These are phyloP conservation scores for Eristalinus aeneus DNA, from an alignment of 2,888 invertebrate genomes.

Conservation along the genomic window DNA sequence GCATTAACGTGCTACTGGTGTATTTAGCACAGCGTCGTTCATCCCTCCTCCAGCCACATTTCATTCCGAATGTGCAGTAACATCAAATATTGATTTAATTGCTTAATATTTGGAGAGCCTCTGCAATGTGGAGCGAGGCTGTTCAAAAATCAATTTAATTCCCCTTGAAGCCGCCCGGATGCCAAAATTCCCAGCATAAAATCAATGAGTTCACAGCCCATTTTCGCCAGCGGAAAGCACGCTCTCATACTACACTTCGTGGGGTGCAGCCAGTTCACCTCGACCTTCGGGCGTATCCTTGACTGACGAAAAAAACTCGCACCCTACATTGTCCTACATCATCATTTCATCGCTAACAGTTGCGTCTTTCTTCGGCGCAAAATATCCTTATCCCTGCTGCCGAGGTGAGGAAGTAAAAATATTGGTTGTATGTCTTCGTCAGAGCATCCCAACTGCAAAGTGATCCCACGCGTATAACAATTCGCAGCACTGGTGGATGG, in stretches of 20 bases:
- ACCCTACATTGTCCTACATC: constrained; percentile 43
- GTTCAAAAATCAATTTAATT: background rate
- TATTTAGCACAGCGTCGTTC: background rate
- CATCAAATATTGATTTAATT: background rate
- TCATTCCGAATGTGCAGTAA: background rate
- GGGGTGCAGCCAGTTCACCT: background rate
- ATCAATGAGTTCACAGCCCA: background rate
- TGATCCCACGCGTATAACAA: constrained; percentile 3
- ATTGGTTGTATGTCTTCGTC: constrained; percentile 41
- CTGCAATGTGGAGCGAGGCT: background rate
- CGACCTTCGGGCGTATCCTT: background rate
- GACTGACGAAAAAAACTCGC: background rate
- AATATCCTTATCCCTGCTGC: constrained; percentile 14
- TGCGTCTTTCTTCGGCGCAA: constrained; percentile 22
- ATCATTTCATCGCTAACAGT: constrained; percentile 46
- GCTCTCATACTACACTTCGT: background rate
- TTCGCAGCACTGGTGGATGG: constrained; percentile 5
- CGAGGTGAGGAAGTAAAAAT: constrained; percentile 22
- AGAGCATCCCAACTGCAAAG: constrained; percentile 1
- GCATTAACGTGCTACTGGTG: background rate
- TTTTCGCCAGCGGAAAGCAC: background rate
- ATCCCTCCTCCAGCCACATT: background rate
- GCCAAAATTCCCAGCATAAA: background rate
- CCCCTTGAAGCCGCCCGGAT: background rate
- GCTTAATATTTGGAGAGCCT: background rate